These are phyloP conservation scores for Hydriomena furcata DNA, from an alignment of 2,888 invertebrate genomes.

Conservation along the genomic window DNA sequence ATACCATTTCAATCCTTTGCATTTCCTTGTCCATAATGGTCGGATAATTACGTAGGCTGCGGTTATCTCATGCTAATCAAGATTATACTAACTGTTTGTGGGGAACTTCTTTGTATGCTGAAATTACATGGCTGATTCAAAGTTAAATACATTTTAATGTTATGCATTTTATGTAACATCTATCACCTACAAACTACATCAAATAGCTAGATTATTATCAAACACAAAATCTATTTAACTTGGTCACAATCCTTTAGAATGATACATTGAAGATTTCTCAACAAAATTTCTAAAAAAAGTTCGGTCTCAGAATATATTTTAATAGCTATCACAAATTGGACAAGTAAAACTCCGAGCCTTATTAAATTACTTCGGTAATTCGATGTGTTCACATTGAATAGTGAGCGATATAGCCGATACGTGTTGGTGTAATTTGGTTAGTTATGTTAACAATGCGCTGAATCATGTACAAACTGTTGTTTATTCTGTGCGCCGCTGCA, in stretches of 20 bases:
- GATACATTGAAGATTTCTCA: too few relatives aligned
- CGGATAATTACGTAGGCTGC: constrained; percentile 52
- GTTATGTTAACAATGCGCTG: constrained; percentile 70
- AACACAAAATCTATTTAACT: too few relatives aligned
- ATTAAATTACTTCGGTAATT: constrained; percentile 41
- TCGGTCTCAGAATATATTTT: too few relatives aligned
- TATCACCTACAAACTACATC: too few relatives aligned
- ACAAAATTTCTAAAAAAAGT: too few relatives aligned
- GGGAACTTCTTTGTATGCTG: constrained; percentile 20
- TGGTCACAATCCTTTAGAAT: too few relatives aligned
- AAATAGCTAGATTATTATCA: too few relatives aligned
- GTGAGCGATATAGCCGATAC: constrained; percentile 55
- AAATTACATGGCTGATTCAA: constrained; percentile 18
- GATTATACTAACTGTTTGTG: constrained; percentile 26
- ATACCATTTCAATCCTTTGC: constrained; percentile 55
- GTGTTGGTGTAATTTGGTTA: constrained; percentile 66
- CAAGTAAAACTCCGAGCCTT: constrained; percentile 47
- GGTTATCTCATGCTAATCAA: constrained; percentile 54
- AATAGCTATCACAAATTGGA: constrained; percentile 42
- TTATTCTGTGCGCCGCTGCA: constrained; percentile 61
- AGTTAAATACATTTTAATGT: constrained; percentile 6
- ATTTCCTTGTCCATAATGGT: constrained; percentile 56
- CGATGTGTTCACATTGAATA: constrained; percentile 63
- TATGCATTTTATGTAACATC: not conserved
- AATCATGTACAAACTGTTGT: constrained; percentile 48